A percentile compares a stretch with the other conserved stretches of the same genome.
Conservation (phyloP, 2,797 vertebrate species). For the Menidia menidia region DNA sequence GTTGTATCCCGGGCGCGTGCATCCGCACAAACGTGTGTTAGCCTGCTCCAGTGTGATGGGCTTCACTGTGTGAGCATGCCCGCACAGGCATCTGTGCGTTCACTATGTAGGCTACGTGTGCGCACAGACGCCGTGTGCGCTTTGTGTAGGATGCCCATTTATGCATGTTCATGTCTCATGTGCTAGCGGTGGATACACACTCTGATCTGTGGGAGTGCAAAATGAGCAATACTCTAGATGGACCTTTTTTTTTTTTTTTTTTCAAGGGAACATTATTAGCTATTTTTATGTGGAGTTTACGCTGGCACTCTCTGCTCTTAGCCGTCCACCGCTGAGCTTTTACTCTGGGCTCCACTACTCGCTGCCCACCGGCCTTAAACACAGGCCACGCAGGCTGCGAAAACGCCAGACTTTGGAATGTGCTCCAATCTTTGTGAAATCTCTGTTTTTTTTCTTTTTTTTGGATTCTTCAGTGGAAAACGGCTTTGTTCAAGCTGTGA, state of each 20-base stretch:
- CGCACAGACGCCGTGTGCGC: slow-evolving; percentile 1
- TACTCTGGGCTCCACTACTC: slow-evolving; percentile 32
- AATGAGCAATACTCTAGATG: slow-evolving; percentile 72
- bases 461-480: slow-evolving; percentile 2
- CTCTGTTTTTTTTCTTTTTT: slow-evolving; percentile 16
- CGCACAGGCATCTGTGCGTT: slow-evolving; percentile 30
- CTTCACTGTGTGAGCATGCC: slow-evolving; percentile 42
- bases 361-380: slow-evolving; percentile 34
- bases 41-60: slow-evolving; percentile 27
- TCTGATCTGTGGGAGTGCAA: slow-evolving; percentile 70
- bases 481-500: too few species aligned
- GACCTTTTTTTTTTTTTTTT: slow-evolving; percentile 56
- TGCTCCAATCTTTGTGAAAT: slow-evolving; percentile 59
- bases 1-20: slow-evolving; percentile 19
- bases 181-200: slow-evolving; percentile 49
- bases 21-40: slow-evolving; percentile 19
- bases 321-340: slow-evolving; percentile 41
- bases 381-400: slow-evolving; percentile 6
- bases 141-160: background rate
- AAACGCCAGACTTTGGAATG: slow-evolving; percentile 16
- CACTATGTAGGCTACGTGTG: background rate
- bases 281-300: slow-evolving; percentile 73
- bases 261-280: slow-evolving; percentile 68
- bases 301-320: slow-evolving; percentile 46
- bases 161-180: slow-evolving; percentile 6